Evolutionary conservation across 2,113 vertebrate genomes (phyloP), one percentile per base, ranked within the genome.

Genomic region (Nestor notabilis): DNA sequence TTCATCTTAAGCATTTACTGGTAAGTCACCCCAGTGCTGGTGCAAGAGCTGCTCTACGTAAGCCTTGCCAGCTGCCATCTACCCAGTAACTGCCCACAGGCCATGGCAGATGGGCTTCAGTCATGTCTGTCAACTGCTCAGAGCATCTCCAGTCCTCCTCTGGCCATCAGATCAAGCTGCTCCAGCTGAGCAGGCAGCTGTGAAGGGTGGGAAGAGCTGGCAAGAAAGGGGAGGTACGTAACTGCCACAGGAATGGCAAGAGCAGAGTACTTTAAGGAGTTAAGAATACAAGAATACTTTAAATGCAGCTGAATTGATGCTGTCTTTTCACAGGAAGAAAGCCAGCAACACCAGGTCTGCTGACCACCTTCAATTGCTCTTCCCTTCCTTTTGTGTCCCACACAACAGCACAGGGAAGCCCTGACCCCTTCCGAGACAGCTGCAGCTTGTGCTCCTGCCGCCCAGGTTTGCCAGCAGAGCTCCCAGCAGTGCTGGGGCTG

Each of bases 31-130:
- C 47, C 78, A 68, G 17, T 47, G 35, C 47, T 53, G 88, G 65
- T 9, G 55, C 61, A 79, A 47, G 52, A 82, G 46, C 74, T 56
- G 44, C 63, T 68, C 75, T 72, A 52, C 61, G 52, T 68, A 83
- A 80, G 89, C 75, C 49, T 35, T 74, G 53, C 49, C 92, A 93
- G 77, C 84, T 92, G 37, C 86, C 77, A 81, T 55, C 63, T 88
- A 66, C 72, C 43, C 58, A 83, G 72, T 44, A 83, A 79, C 35
- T 60, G 83, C 86, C 79, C 76, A 39, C 70, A 75, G 82, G 47
- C 35, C n/a, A 19, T 1, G 7, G 83, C 72, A 92, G 86, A 92
- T 53, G 49, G 79, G 41, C 28, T 92, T 69, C 1, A 0, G 49
- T 37, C 76, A 49, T 19, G 55, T 86, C 20, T 77, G 76, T 90